phyloP scores from a whole-genome alignment of 2,113 vertebrate species.

The Oncorhynchus gorbuscha region DNA sequence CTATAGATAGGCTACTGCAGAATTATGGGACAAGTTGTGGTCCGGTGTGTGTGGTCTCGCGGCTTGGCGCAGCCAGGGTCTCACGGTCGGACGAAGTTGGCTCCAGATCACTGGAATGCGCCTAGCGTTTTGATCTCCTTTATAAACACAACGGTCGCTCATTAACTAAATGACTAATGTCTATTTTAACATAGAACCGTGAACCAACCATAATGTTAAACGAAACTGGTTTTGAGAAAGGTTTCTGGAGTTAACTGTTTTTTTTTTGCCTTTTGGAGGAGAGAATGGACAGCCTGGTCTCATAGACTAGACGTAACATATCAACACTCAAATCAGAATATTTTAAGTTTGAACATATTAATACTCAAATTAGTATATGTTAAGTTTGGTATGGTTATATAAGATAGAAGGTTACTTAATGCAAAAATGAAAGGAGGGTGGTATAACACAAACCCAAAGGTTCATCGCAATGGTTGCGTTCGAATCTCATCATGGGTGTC shows the following conservation, averaged over 20 bases:
- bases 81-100: conserved; percentile 19
- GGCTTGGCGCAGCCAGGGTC: conserved; percentile 50
- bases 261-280: neutral
- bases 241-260: neutral
- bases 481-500: no score
- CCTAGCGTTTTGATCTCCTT: neutral
- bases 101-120: neutral
- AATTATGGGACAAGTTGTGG: neutral
- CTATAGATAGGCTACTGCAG: neutral
- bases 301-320: no score
- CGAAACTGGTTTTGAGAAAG: neutral
- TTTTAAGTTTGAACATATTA: no score
- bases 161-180: neutral
- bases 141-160: neutral
- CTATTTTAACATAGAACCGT: neutral
- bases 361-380: no score
- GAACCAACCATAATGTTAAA: neutral
- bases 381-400: no score
- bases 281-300: neutral
- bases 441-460: no score
- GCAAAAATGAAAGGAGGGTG: no score
- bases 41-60: conserved; percentile 58
- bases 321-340: no score
- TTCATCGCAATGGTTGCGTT: no score
- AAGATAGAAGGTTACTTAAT: no score